A percentile compares a stretch with the other conserved stretches of the same genome.
Evolutionary conservation across 2,888 invertebrate species (phyloP).

Genomic region (Dasysyrphus albostriatus): DNA sequence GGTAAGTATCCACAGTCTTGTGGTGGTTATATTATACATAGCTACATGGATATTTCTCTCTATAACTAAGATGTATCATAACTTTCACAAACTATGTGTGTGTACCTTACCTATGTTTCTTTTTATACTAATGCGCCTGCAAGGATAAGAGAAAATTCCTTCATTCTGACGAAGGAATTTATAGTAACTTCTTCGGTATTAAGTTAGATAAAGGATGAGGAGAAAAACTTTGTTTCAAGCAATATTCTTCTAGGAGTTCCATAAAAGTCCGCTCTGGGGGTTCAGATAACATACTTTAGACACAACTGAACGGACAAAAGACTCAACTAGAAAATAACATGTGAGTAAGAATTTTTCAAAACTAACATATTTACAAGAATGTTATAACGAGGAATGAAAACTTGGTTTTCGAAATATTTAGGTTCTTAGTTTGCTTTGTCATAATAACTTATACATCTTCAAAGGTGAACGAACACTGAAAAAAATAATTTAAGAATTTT

Average conservation of each 20-base stretch:
- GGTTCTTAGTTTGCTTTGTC: conserved; percentile 7
- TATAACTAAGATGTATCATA: conserved; percentile 29
- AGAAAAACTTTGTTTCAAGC: conserved; percentile 36
- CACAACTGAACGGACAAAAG: conserved; percentile 21
- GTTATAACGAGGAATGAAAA: conserved; percentile 26
- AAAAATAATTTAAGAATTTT: too few relatives aligned
- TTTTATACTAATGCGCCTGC: conserved; percentile 12
- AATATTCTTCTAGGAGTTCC: not conserved
- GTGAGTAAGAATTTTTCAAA: conserved; percentile 28
- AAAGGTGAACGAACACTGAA: too few relatives aligned
- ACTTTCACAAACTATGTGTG: conserved; percentile 29
- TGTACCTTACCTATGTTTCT: not conserved
- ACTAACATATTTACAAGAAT: conserved; percentile 35
- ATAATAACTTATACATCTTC: not conserved
- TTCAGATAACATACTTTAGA: conserved; percentile 23
- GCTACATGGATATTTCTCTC: not conserved
- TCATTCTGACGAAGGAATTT: conserved; percentile 36
- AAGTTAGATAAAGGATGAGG: conserved; percentile 25
- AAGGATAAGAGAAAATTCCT: conserved; percentile 46
- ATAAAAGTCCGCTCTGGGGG: conserved; percentile 23
- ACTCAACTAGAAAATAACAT: conserved; percentile 2
- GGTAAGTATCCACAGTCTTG: conserved; percentile 6
- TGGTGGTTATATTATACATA: not conserved
- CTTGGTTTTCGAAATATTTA: not conserved
- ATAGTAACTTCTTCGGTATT: conserved; percentile 21